These are phyloP conservation scores for Isurus oxyrinchus DNA, from an alignment of 2,113 vertebrate species.

Conservation along the genomic window DNA sequence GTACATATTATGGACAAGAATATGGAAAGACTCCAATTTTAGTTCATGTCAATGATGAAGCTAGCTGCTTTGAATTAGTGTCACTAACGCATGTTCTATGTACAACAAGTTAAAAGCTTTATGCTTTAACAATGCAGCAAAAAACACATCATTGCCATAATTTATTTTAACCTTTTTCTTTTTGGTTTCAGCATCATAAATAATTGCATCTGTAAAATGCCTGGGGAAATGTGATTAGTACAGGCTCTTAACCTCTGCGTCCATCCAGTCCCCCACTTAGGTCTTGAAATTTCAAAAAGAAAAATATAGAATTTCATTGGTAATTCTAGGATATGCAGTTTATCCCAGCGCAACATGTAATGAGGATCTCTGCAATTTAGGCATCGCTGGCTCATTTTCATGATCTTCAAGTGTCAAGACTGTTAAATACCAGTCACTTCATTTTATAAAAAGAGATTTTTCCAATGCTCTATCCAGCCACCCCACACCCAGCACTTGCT, in stretches of 20 bases:
- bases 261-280: not conserved
- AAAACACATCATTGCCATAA: not conserved
- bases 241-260: not conserved
- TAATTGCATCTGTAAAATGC: slow-evolving; percentile 29
- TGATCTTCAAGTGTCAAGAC: not conserved
- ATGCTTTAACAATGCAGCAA: not conserved
- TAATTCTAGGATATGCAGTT: not conserved
- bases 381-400: not conserved
- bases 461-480: not conserved
- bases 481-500: not conserved
- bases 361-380: not conserved
- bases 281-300: not conserved
- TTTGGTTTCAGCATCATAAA: slow-evolving; percentile 21
- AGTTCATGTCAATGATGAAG: not conserved
- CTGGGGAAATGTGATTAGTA: slow-evolving; percentile 33
- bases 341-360: not conserved
- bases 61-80: not conserved
- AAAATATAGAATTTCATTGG: not conserved
- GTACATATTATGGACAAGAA: not conserved
- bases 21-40: slow-evolving; percentile 5
- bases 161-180: not conserved
- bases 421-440: not conserved
- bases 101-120: slow-evolving; percentile 14
- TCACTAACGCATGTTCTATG: slow-evolving; percentile 23
- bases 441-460: not conserved